phyloP scores from a whole-genome alignment of 2,888 invertebrate genomes.

The Eudasyphora cyanicolor region DNA sequence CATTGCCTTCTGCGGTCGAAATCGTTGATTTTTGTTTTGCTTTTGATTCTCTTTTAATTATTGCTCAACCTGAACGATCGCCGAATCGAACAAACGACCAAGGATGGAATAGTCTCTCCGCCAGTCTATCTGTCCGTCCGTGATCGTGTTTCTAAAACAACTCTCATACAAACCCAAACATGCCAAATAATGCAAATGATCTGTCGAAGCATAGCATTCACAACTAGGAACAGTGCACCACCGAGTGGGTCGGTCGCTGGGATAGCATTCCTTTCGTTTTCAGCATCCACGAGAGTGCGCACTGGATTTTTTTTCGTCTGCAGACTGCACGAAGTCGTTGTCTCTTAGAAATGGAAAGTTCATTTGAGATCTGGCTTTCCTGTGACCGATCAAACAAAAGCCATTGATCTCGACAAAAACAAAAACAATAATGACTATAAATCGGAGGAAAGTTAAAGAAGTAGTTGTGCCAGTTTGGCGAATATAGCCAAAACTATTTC shows the following conservation, averaged over 20 bases:
- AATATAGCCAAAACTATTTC: constrained; percentile 52
- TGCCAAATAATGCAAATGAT: constrained; percentile 62
- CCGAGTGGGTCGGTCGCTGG: too few relatives aligned
- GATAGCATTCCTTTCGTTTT: constrained; percentile 64
- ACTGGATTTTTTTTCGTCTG: constrained; percentile 55
- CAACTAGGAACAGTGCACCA: constrained; percentile 40
- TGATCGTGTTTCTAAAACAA: constrained; percentile 32
- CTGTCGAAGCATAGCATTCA: constrained; percentile 53
- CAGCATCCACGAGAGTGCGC: constrained; percentile 27
- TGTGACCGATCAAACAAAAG: constrained; percentile 61
- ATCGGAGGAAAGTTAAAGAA: constrained; percentile 56
- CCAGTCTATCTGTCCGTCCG: constrained; percentile 23
- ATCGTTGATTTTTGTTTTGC: constrained; percentile 25
- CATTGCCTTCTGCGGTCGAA: constrained; percentile 51
- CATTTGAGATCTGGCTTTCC: constrained; percentile 44
- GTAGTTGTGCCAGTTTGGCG: constrained; percentile 48
- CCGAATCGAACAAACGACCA: constrained; percentile 22
- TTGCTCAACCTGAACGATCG: constrained; percentile 11
- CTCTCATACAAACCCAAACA: constrained; percentile 26
- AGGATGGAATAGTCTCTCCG: constrained; percentile 30
- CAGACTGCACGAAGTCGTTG: constrained; percentile 59
- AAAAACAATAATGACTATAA: constrained; percentile 55
- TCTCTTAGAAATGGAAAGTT: constrained; percentile 65
- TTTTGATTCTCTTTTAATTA: constrained; percentile 63
- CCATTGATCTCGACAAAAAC: constrained; percentile 65